Percentiles rank a stretch among this genome's conserved stretches.
Conservation (phyloP, 2,113 vertebrate genomes). For the Dendropsophus ebraccatus region DNA sequence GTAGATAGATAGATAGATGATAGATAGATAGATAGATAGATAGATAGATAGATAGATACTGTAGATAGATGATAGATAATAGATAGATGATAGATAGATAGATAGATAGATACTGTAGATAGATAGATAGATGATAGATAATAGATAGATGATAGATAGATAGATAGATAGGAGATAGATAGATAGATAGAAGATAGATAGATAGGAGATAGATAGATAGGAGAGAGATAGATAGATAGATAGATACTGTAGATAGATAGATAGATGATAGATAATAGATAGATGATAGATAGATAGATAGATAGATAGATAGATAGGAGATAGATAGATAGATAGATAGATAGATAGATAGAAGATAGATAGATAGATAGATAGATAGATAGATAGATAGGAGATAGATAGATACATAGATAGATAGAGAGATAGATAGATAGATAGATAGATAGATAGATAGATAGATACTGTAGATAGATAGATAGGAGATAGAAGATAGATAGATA, state of each 20-base stretch:
- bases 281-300: neutral
- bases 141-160: constrained; percentile 1
- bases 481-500: neutral
- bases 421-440: neutral
- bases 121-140: neutral
- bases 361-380: neutral
- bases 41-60: neutral
- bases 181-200: neutral
- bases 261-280: neutral
- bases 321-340: neutral
- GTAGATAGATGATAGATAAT: neutral
- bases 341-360: neutral
- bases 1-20: neutral
- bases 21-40: neutral
- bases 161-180: neutral
- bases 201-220: neutral
- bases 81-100: neutral
- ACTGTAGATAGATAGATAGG: neutral
- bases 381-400: neutral
- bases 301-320: neutral
- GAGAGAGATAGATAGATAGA: neutral
- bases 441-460: neutral
- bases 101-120: neutral
- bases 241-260: neutral
- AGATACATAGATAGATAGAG: neutral